Base-by-base conservation (phyloP, 2,797 vertebrate genomes). In the Bucorvus abyssinicus region DNA sequence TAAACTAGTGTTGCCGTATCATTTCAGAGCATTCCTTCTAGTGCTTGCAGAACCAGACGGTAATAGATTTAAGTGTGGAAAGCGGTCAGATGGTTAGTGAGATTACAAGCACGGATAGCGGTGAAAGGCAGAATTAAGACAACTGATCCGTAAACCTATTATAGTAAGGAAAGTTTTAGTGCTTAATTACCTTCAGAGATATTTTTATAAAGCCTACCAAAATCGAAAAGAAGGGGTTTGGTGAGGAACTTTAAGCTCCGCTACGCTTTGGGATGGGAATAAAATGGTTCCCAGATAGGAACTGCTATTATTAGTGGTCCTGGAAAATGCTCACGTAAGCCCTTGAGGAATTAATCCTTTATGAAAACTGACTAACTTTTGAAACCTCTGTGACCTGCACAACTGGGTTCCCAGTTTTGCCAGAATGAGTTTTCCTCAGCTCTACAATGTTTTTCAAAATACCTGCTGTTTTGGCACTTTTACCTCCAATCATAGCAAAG, bases 81-180 rank as follows among this genome's bases (percentile, higher is more conserved):
- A 91, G 86, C 4, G 24, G 69, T 96, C 88, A 91, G 64, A 87
- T 91, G 93, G 84, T 61, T 92, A 93, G 81, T 42, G 73, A 95
- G 92, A 94, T 59, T 65, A 90, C 89, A 77, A 74, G 76, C 57
- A 76, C 12, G 20, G 52, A 65, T 15, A 82, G 68, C 1, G 13
- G 34, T 19, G 40, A 77, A 90, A 93, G 76, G 63, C 65, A 75
- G 89, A 88, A 78, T 92, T 87, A 73, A 93, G 68, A 59, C 91
- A 91, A 94, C 80, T 71, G 77, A 82, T 90, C 86, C 94, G 84
- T 92, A 96, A 97, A 91, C 82, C 87, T 88, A 71, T 88, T 70
- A 82, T 6, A 71, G 67, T 49, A 76, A 42, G 49, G 45, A 68
- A 95, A 71, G 73, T 93, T 91, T 92, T 30, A 69, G 68, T 83